Evolutionary conservation across 2,888 invertebrate species (phyloP), one percentile per base, ranked within the genome.

Genomic region (Candidula unifasciata): DNA sequence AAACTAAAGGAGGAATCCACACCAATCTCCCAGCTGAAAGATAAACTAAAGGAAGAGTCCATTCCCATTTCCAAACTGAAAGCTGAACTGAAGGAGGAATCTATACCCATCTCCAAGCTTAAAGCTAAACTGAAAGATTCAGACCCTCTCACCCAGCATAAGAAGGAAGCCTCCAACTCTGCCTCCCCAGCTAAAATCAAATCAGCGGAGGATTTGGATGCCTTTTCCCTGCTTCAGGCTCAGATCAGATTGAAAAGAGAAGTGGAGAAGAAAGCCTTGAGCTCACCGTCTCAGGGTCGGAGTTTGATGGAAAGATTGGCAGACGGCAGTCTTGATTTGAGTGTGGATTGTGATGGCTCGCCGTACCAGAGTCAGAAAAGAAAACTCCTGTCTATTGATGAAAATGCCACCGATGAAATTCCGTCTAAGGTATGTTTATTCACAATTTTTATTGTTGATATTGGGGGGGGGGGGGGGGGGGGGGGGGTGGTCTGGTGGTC

Each of bases 1-100:
- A 76, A 84, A 66, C 69, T 84, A 21, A 73, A n/a, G 13, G 18
- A 73, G n/a, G 85, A 85, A 30, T 76, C 76, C 10, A 85, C 85
- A 0, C 85, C 85, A 5, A 85, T 85, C 24, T 85, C 85, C 1
- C 77, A 81, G 78, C 78, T 85, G 3, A 76, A 78, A 37, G 85
- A 81, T n/a, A 76, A 84, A 66, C 69, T 84, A 13, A 73, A 44
- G 3, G 18, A 73, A 5, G 85, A 85, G 21, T 76, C 76, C 1
- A 85, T 81, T 3, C 85, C 85, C 2, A 85, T 85, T 13, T 85
- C 85, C 5, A 68, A 81, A 71, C 78, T 85, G 0, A 76, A 78
- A 37, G 85, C 85, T 13, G 76, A 84, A 66, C 69, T 84, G 27
- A 73, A 85, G 52, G 85, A 85, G 13, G 85, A 85, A 30, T 76